Evolutionary conservation across 2,888 invertebrate species (phyloP).

Genomic region (Caenorhabditis angaria): DNA sequence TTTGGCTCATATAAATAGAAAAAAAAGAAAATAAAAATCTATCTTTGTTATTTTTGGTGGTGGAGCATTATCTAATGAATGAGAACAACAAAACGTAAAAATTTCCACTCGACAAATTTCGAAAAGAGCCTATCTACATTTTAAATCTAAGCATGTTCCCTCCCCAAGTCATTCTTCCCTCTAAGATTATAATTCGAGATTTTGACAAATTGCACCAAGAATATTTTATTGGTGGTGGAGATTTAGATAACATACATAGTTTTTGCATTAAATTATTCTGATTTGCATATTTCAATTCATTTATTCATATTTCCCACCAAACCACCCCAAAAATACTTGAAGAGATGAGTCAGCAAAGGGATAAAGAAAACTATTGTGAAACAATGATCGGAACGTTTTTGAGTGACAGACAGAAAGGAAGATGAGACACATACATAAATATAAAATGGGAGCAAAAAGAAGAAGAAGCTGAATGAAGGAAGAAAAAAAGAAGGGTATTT

Average conservation of each 20-base stretch:
- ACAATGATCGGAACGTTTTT: slow-evolving; percentile 1
- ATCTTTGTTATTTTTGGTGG: no score
- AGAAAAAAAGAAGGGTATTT: background rate
- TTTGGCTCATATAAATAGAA: no score
- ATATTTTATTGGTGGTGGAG: no score
- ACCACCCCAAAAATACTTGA: background rate
- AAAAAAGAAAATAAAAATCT: background rate
- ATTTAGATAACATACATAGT: no score
- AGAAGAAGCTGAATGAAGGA: no score
- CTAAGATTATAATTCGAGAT: background rate
- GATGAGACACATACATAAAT: slow-evolving; percentile 2
- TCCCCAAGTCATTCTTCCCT: background rate
- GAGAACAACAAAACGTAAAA: background rate
- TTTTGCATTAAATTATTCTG: no score
- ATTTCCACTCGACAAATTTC: slow-evolving; percentile 1
- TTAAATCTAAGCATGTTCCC: background rate
- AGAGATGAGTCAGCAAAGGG: background rate
- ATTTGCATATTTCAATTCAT: no score
- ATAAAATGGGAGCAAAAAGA: slow-evolving; percentile 1
- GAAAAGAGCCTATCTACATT: slow-evolving; percentile 4
- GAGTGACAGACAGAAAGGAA: background rate
- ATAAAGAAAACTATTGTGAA: slow-evolving; percentile 1
- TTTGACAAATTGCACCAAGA: background rate
- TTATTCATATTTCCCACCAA: background rate
- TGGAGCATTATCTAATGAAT: background rate